A percentile compares a stretch with the other conserved stretches of the same genome.
These are phyloP conservation scores for Eumeta japonica DNA, from an alignment of 1,140 invertebrate species.

Conservation along the genomic window DNA sequence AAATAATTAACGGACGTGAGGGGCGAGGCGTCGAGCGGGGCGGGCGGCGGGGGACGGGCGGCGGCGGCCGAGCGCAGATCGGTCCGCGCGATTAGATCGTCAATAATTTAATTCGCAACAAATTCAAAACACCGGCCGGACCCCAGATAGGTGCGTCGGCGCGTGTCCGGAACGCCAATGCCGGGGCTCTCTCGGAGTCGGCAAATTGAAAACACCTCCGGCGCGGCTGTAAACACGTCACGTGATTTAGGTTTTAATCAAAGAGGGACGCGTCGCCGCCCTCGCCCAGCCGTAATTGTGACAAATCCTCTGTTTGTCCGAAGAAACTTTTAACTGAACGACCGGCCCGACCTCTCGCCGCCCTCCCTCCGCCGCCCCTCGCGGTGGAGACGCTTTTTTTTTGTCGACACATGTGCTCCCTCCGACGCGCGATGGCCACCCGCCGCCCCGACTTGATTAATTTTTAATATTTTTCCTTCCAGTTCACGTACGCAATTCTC, in stretches of 20 bases:
- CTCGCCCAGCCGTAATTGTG: conserved; percentile 49
- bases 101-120: conserved; percentile 54
- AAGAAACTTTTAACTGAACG: conserved; percentile 52
- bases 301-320: conserved; percentile 58
- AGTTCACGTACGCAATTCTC: conserved; percentile 56
- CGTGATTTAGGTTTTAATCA: conserved; percentile 59
- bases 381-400: conserved; percentile 46
- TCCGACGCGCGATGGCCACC: conserved; percentile 11
- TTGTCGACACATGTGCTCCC: conserved; percentile 51
- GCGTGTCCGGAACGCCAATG: conserved; percentile 53
- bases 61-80: conserved; percentile 15
- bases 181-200: conserved; percentile 36
- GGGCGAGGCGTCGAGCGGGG: conserved; percentile 10
- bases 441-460: conserved; percentile 41
- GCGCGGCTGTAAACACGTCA: conserved; percentile 55
- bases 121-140: conserved; percentile 43
- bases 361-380: conserved; percentile 37
- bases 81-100: conserved; percentile 41
- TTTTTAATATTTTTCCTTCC: conserved; percentile 57
- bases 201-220: conserved; percentile 56
- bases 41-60: conserved; percentile 12
- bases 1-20: conserved; percentile 51
- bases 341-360: conserved; percentile 35
- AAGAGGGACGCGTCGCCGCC: conserved; percentile 46
- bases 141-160: conserved; percentile 38